These are phyloP conservation scores for Amaurobius ferox DNA, from an alignment of 2,888 invertebrate species.

Conservation along the genomic window DNA sequence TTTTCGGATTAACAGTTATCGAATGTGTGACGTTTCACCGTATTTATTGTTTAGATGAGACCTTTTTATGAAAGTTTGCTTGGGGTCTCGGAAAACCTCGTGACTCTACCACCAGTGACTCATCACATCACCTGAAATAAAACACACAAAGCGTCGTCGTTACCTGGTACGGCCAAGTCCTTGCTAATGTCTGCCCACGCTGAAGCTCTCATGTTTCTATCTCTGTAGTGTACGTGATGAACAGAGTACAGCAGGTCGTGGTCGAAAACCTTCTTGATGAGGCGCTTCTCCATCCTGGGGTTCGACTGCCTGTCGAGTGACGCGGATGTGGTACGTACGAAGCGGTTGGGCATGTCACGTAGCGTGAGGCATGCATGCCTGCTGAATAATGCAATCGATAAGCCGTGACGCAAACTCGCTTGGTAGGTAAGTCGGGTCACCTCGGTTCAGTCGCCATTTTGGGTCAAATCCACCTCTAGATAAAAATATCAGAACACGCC, in stretches of 20 bases:
- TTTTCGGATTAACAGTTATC: no score
- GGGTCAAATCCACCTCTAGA: no score
- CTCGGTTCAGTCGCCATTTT: no score
- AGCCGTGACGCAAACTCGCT: constrained; percentile 57
- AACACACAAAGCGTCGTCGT: no score
- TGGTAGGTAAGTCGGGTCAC: neutral
- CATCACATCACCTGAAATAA: no score
- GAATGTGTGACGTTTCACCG: no score
- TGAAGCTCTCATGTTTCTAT: constrained; percentile 48
- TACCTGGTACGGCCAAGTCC: constrained; percentile 56
- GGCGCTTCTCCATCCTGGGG: constrained; percentile 30
- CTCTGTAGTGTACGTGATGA: constrained; percentile 44
- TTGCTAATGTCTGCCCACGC: constrained; percentile 55
- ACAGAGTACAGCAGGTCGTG: constrained; percentile 49
- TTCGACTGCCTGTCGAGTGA: neutral
- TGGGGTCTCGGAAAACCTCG: no score
- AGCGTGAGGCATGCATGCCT: constrained; percentile 36
- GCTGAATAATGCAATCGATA: constrained; percentile 12
- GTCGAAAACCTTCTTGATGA: constrained; percentile 43
- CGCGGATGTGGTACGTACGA: constrained; percentile 1
- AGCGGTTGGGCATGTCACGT: constrained; percentile 32
- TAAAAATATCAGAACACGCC: no score
- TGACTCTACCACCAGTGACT: no score
- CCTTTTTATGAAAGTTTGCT: no score
- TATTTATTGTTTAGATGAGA: no score